phyloP scores from a whole-genome alignment of 2,797 vertebrate species.

The Neomorphus geoffroyi region DNA sequence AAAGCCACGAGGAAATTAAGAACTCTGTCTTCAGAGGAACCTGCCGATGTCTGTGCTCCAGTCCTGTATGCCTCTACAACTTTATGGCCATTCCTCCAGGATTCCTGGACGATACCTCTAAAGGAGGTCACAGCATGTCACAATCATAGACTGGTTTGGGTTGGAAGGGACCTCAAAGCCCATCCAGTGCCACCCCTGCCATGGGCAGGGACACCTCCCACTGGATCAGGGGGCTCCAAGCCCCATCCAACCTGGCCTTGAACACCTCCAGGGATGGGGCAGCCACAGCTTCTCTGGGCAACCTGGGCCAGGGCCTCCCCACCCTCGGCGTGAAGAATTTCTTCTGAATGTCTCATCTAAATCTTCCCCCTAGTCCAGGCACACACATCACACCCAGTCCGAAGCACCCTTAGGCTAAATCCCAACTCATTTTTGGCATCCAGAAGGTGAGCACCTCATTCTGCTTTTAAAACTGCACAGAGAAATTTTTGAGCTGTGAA shows the following conservation, averaged over 20 bases:
- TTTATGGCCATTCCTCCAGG: not conserved
- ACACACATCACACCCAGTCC: not conserved
- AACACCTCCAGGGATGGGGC: no score
- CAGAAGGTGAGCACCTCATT: not conserved
- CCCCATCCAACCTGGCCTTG: no score
- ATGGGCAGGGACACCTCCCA: no score
- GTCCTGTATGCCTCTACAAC: not conserved
- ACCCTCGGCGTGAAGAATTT: no score
- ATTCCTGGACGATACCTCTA: not conserved
- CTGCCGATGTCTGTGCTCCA: not conserved
- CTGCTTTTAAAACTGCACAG: not conserved
- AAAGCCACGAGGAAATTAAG: not conserved
- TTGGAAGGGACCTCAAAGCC: no score
- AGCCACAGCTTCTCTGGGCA: no score
- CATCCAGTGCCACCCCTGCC: no score
- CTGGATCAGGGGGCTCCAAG: no score
- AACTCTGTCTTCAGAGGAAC: not conserved
- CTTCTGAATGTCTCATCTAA: no score
- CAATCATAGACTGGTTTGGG: no score
- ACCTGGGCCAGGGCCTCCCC: no score
- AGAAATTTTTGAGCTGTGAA: not conserved
- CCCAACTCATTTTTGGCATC: not conserved
- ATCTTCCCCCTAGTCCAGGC: no score
- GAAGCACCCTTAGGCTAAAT: rapidly evolving
- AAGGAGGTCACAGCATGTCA: rapidly evolving